Base-by-base conservation (phyloP, 2,113 vertebrate species). In the Gopherus flavomarginatus region DNA sequence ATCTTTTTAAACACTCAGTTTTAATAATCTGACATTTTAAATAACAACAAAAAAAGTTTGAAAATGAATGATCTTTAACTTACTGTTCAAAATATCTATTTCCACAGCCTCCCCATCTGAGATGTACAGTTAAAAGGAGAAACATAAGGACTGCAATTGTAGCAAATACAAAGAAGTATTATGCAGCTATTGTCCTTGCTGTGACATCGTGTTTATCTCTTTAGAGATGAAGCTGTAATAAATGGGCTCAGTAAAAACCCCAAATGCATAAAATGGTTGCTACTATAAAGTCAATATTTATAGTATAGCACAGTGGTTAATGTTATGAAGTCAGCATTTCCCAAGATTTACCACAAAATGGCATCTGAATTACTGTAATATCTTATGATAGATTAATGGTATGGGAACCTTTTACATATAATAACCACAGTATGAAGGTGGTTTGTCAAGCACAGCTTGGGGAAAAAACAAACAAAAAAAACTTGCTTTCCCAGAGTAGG, bases 31-130 rank as follows among this genome's bases (percentile, higher is more conserved):
- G 35, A 69, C 14, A 35, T 65, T 65, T 65, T 47, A 95, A 95
- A 90, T 75, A 85, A 82, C 81, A 89, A 17, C 81, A 89, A 17
- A 72, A 31, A 69, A 19, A 53, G 81, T 96, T 86, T 44, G 93
- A 94, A 42, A 96, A 92, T 86, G 29, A 92, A 31, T 16, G 12
- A 90, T 92, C 83, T 97, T 94, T 93, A 75, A 75, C 92, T 94
- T 93, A 44, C 5, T 85, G 0, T 92, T 35, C 84, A 92, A 94
- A 96, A 11, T 57, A 1, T 91, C 93, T 96, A 69, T 83, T 95
- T 95, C 86, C 96, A 1, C 72, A 92, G 75, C 72, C 90, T 93
- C 90, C 62, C 81, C 91, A 86, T 22, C 92, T 93, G 91, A 95
- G 87, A 85, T 96, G 81, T n/a, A 94, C 62, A 72, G 49, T 81